These are phyloP conservation scores for Sylvia borin DNA, from an alignment of 2,797 vertebrate species.

Conservation along the genomic window DNA sequence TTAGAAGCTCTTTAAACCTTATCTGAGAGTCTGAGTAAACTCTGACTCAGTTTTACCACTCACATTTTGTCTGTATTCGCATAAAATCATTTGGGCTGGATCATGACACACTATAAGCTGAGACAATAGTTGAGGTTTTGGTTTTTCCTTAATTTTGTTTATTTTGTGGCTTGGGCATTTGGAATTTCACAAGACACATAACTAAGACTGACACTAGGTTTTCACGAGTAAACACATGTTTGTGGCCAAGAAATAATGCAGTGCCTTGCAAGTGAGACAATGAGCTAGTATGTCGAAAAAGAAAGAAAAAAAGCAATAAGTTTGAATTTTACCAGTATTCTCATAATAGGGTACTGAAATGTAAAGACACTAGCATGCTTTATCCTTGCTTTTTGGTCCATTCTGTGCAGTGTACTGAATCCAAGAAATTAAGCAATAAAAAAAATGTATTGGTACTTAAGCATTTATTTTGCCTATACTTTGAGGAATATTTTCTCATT, in stretches of 20 bases:
- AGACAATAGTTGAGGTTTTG: conserved; percentile 62
- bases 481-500: neutral
- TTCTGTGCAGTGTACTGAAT: neutral
- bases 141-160: conserved; percentile 60
- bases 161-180: conserved; percentile 55
- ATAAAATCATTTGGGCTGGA: conserved; percentile 46
- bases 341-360: neutral
- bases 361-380: neutral
- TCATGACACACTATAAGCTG: conserved; percentile 22
- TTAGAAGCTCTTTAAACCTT: neutral
- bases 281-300: neutral
- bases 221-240: conserved; percentile 53
- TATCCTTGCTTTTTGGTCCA: neutral
- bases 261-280: neutral
- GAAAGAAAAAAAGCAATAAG: neutral
- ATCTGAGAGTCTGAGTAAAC: conserved; percentile 1
- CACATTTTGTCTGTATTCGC: conserved; percentile 48
- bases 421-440: neutral
- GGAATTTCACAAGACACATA: conserved; percentile 59
- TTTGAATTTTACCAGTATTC: neutral
- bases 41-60: conserved; percentile 61
- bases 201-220: conserved; percentile 48
- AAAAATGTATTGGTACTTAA: neutral
- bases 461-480: neutral
- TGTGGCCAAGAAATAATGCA: conserved; percentile 53